Base-by-base conservation (phyloP, 2,888 invertebrate species). In the Chrysodeixis includens region DNA sequence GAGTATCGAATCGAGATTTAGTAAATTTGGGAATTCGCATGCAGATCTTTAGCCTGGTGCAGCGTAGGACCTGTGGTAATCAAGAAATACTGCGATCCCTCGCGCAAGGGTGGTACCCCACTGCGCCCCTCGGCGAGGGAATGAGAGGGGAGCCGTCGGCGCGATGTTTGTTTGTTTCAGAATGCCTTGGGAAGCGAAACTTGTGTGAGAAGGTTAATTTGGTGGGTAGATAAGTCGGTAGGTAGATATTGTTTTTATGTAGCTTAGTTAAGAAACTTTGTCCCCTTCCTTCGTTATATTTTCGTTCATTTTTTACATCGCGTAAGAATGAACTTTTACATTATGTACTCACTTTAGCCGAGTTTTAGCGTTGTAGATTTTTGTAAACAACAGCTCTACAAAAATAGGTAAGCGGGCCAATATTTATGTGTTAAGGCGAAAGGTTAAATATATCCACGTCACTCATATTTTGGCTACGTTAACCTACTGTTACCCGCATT, bases 21-120 rank as follows among this genome's bases (percentile, higher is more conserved):
- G 86, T 84, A 92, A 93, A 93, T 92, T 88, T 81, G 90, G 86
- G 70, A 82, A 93, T 94, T 94, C 89, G 91, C 88, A 93, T 93
- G 93, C 93, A 89, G 90, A 89, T 90, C 85, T 84, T 83, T 79
- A 78, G 87, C 85, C 77, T 73, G 85, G 84, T 88, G 88, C 89
- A 90, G 79, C 86, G 83, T 84, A 83, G 82, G 83, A 83, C 82
- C 81, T 82, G 82, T 70, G 69, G 82, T 88, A 86, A 86, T 88
- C 81, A 84, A 84, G 86, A 79, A 83, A 81, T 79, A 74, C 78
- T 81, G 71, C 87, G 85, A 87, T 86, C 82, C 81, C 82, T 82
- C 75, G 71, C 49, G 53, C 69, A 59, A 67, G 78, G 81, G 81
- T 67, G 78, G 59, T 78, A 71, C 79, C 76, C 77, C 78, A 76